A percentile compares a stretch with the other conserved stretches of the same genome.
Conservation (phyloP, 2,797 vertebrate genomes). For the Chelon labrosus region DNA sequence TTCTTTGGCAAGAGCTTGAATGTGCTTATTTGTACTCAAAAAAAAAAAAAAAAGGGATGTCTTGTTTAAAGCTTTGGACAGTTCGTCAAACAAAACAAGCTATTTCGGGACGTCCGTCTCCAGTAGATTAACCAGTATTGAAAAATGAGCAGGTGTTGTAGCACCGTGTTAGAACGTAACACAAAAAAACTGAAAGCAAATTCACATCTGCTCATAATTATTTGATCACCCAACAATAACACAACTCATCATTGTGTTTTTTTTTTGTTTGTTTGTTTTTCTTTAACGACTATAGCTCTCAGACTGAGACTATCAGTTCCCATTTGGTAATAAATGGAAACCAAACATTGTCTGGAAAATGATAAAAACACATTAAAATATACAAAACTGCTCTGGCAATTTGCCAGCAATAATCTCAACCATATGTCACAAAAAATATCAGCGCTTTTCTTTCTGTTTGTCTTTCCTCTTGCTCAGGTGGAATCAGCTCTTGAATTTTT, state of each 20-base stretch:
- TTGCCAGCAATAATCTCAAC: neutral
- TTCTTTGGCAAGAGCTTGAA: too few species aligned
- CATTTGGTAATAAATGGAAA: constrained; percentile 22
- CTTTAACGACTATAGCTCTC: constrained; percentile 11
- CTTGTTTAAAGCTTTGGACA: neutral
- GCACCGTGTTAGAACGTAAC: neutral
- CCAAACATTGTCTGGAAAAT: constrained; percentile 3
- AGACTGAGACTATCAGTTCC: constrained; percentile 2
- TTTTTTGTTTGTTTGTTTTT: neutral
- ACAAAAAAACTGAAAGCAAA: neutral
- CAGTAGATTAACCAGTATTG: neutral
- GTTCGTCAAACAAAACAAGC: neutral
- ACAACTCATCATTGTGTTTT: neutral
- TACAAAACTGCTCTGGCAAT: constrained; percentile 4
- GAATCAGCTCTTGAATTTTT: constrained; percentile 12
- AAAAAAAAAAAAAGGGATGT: too few species aligned
- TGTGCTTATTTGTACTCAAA: too few species aligned
- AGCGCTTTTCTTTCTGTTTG: constrained; percentile 13
- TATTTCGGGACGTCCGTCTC: neutral
- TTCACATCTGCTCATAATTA: neutral
- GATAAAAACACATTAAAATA: neutral
- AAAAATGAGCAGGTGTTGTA: neutral
- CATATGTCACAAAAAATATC: neutral
- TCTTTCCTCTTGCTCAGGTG: constrained; percentile 11
- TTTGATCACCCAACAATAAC: constrained; percentile 4